Evolutionary conservation across 2,113 vertebrate genomes (phyloP).

Genomic region (Paedocypris sp.): DNA sequence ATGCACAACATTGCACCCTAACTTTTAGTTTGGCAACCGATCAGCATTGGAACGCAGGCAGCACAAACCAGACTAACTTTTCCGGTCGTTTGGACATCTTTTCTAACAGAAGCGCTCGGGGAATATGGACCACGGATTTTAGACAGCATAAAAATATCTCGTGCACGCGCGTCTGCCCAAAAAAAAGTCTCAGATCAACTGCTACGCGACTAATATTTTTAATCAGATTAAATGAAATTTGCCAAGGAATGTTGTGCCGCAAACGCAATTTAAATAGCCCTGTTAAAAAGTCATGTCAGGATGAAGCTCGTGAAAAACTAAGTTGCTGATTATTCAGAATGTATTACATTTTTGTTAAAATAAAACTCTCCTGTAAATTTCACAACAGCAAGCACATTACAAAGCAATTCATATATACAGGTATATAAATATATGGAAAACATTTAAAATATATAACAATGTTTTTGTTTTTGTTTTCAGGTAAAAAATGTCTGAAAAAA

Average conservation of each 20-base stretch:
- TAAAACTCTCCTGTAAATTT: no score
- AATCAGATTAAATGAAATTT: not conserved
- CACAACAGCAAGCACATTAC: no score
- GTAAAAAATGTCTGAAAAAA: no score
- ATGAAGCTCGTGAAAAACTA: no score
- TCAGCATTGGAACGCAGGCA: not conserved
- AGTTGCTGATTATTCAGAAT: no score
- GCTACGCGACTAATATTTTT: not conserved
- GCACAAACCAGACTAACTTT: constrained; percentile 4
- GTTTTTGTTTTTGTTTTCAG: no score
- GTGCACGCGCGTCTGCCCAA: not conserved
- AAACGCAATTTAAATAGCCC: not conserved
- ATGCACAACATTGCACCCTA: constrained; percentile 16
- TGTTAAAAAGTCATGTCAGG: no score
- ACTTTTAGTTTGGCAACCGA: not conserved
- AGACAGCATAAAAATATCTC: not conserved
- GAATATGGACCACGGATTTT: no score
- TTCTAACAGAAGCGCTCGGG: not conserved
- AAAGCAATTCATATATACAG: no score
- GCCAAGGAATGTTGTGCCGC: not conserved
- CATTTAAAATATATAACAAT: no score
- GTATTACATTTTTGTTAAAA: no score
- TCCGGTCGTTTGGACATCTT: not conserved
- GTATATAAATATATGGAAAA: no score
- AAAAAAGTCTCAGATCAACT: not conserved